Conservation (phyloP, 1,140 invertebrate species). For the Neotoxoptera formosana region DNA sequence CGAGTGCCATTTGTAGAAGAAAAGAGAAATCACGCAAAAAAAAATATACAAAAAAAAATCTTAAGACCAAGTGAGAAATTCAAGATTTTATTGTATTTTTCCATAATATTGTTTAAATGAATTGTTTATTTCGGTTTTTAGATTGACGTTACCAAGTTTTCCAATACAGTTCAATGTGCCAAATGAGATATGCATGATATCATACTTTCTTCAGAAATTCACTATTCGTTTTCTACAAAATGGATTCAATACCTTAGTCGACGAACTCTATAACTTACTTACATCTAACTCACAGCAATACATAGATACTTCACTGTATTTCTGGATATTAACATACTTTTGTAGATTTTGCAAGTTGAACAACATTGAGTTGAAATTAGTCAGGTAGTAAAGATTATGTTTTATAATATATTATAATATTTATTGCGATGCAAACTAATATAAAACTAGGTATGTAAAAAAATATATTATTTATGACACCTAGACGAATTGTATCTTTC, state of each 20-base stretch:
- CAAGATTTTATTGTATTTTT: neutral
- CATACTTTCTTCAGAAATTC: slow-evolving; percentile 46
- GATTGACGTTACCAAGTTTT: neutral
- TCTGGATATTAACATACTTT: slow-evolving; percentile 49
- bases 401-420: neutral
- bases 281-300: neutral
- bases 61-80: neutral
- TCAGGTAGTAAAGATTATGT: slow-evolving; percentile 26
- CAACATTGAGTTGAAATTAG: neutral
- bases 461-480: neutral
- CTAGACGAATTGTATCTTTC: slow-evolving; percentile 32
- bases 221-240: slow-evolving; percentile 32
- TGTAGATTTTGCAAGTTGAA: slow-evolving; percentile 44
- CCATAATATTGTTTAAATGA: neutral
- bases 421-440: neutral
- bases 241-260: slow-evolving; percentile 23
- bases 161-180: neutral
- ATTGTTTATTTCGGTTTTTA: neutral
- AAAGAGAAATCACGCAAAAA: neutral
- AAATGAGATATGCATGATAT: neutral
- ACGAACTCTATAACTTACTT: slow-evolving; percentile 48
- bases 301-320: slow-evolving; percentile 42
- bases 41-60: slow-evolving; percentile 5
- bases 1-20: neutral
- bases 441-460: neutral